Percentiles rank a stretch among this genome's conserved stretches.
Evolutionary conservation across 2,888 invertebrate species (phyloP).

Genomic region (Cacoxenus indagator): DNA sequence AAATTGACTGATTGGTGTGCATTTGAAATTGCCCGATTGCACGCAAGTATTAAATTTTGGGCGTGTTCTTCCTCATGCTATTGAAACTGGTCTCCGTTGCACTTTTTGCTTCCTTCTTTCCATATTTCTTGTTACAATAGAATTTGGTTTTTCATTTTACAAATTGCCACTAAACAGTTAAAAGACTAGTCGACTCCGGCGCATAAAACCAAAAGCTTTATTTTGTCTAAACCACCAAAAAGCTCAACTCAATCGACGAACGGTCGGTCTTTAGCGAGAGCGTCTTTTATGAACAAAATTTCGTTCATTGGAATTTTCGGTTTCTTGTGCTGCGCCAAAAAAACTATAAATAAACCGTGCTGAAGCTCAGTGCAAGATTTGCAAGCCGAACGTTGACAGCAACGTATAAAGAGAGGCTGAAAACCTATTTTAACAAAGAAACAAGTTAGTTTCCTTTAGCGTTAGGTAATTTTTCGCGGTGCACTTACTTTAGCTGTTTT

Average conservation of each 20-base stretch:
- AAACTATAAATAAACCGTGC: slow-evolving; percentile 70
- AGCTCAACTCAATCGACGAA: neutral
- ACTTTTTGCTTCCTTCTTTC: neutral
- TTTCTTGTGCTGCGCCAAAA: slow-evolving; percentile 37
- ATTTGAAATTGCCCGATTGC: neutral
- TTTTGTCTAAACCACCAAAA: neutral
- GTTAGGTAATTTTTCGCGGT: slow-evolving; percentile 47
- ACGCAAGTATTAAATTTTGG: neutral
- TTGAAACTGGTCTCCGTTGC: neutral
- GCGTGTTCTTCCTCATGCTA: neutral
- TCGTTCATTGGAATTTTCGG: neutral
- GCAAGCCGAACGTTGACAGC: slow-evolving; percentile 57
- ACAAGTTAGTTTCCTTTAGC: slow-evolving; percentile 19
- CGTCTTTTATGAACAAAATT: neutral
- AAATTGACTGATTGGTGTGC: neutral
- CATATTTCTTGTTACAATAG: neutral
- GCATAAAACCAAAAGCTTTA: slow-evolving; percentile 5
- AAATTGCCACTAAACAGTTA: neutral
- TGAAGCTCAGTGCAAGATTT: slow-evolving; percentile 68
- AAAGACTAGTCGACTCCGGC: no score
- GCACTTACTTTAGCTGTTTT: no score
- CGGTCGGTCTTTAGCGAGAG: neutral
- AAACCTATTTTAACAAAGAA: neutral
- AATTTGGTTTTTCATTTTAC: neutral
- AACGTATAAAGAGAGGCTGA: slow-evolving; percentile 23